Conservation (phyloP, 2,888 invertebrate species). For the Parascotia fuliginaria region DNA sequence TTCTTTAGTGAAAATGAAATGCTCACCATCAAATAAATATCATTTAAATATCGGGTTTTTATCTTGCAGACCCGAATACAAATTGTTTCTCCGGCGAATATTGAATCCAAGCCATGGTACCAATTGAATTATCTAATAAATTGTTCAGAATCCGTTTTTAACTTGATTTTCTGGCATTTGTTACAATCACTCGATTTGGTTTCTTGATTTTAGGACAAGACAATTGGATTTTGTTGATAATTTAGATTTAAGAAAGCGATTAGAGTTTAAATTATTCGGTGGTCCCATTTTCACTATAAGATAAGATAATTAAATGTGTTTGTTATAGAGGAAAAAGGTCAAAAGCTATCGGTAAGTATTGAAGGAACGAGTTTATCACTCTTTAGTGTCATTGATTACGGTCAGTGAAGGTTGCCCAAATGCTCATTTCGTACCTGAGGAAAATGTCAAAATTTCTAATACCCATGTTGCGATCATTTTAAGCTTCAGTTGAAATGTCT, state of each 20-base stretch:
- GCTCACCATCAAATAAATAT: constrained; percentile 1
- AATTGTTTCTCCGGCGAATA: constrained; percentile 43
- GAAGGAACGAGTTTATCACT: background rate
- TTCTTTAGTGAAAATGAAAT: constrained; percentile 22
- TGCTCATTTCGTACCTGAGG: background rate
- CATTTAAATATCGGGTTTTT: constrained; percentile 11
- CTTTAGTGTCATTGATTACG: background rate
- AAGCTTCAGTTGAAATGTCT: too few species aligned
- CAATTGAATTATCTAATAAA: constrained; percentile 44
- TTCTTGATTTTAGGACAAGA: constrained; percentile 23
- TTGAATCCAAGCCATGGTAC: constrained; percentile 43
- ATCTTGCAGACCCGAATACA: constrained; percentile 35
- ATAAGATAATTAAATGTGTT: too few species aligned
- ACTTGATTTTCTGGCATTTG: constrained; percentile 21
- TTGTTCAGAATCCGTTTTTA: constrained; percentile 43
- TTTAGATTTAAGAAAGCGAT: too few species aligned
- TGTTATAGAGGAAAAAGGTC: background rate
- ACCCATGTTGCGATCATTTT: too few species aligned
- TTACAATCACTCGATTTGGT: constrained; percentile 20
- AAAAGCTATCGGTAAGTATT: background rate
- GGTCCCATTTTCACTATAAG: too few species aligned
- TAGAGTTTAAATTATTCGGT: too few species aligned
- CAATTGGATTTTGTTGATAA: too few species aligned
- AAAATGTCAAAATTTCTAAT: background rate
- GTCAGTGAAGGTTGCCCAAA: background rate